phyloP scores from a whole-genome alignment of 2,113 vertebrate species.

The Plecturocebus donacophilus region DNA sequence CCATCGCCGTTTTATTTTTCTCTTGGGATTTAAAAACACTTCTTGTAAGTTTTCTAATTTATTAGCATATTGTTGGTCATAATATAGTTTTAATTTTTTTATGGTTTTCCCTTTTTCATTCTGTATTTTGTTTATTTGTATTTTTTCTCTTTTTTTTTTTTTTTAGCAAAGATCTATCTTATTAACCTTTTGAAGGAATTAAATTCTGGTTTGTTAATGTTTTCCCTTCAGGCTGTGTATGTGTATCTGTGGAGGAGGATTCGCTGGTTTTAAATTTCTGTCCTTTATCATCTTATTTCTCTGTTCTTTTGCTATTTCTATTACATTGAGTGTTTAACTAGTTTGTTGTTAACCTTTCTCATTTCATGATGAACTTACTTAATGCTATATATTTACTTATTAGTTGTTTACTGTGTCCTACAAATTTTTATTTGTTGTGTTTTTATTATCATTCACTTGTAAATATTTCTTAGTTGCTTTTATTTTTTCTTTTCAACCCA shows the following conservation, averaged over 20 bases:
- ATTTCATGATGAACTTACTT: background rate
- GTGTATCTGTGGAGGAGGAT: background rate
- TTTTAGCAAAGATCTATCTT: background rate
- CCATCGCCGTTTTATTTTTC: background rate
- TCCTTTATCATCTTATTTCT: background rate
- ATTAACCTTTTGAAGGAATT: background rate
- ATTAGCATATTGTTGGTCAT: background rate
- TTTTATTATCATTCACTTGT: background rate
- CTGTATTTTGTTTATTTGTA: background rate
- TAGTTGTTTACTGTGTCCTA: background rate
- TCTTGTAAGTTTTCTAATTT: background rate
- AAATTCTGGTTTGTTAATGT: background rate
- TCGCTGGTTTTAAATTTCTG: background rate
- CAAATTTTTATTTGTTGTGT: background rate
- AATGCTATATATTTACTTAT: background rate
- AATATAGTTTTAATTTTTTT: background rate
- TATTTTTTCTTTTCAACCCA: background rate
- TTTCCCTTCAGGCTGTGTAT: background rate
- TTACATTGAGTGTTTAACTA: background rate
- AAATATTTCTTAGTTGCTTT: background rate
- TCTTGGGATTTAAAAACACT: background rate
- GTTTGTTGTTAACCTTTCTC: background rate
- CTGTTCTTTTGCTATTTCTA: background rate
- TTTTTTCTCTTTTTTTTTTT: background rate
- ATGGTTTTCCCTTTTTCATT: background rate